Base-by-base conservation (phyloP, 2,797 vertebrate species). In the Pterois miles region DNA sequence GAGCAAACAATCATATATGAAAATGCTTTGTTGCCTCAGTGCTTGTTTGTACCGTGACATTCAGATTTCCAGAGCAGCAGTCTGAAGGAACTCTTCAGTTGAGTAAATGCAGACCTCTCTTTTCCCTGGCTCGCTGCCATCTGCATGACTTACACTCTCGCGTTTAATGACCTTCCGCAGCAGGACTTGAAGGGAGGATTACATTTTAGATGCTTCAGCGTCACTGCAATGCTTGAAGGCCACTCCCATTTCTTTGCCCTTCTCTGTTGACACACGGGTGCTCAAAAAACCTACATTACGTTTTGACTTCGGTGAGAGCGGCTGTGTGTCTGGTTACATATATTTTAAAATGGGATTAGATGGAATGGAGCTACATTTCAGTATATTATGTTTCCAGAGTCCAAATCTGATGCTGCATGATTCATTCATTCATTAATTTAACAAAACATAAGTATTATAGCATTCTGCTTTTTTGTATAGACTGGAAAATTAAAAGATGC, bases 161-260 rank as follows among this genome's bases (percentile, higher is more conserved):
- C 20, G 4, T 67, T 66, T 69, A 76, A 73, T 75, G 81, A 85
- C 81, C 76, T 82, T 84, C 74, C 78, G 7, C 18, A 34, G 76
- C 48, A 13, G 70, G 22, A 62, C 67, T 65, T 46, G 29, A 34
- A 77, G 66, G 48, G 70, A 72, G 76, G 70, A 77, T 80, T 82
- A 71, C 52, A 60, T 69, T 80, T 62, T 4, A 63, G 63, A 80
- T 18, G 40, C 63, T 29, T 65, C 25, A 31, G 69, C 23, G 1
- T 86, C 69, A 54, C 72, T 29, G 80, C 80, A 90, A 84, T 82
- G 84, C 59, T 23, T 53, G 23, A 64, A 70, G 54, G 78, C 73
- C 78, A 67, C 84, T 69, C 82, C 74, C 65, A 29, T 72, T 56
- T 65, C 38, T 81, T 54, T 74, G 58, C 65, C 71, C 79, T 79